A percentile compares a stretch with the other conserved stretches of the same genome.
phyloP scores from a whole-genome alignment of 2,797 vertebrate species.

The Setipinna tenuifilis region DNA sequence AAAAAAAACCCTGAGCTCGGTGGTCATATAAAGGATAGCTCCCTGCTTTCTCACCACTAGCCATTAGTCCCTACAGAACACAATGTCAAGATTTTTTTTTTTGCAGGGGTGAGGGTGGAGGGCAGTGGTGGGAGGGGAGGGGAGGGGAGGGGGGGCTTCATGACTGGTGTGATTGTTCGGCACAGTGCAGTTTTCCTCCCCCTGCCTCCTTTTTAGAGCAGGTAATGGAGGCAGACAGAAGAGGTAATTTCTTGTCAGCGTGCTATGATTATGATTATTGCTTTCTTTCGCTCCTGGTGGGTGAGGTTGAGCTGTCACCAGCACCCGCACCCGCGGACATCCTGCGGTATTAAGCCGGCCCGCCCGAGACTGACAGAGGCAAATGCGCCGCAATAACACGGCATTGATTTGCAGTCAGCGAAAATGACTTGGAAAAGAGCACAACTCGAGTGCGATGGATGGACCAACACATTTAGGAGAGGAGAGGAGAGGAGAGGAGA shows the following conservation, averaged over 20 bases:
- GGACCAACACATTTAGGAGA: not conserved
- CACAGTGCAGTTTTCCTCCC: not conserved
- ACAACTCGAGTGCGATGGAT: not conserved
- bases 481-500: not conserved
- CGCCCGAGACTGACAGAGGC: conserved; percentile 40
- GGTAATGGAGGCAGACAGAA: not conserved
- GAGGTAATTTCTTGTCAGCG: not conserved
- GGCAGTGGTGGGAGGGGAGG: no score
- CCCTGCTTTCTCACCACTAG: no score
- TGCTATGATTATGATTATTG: conserved; percentile 19
- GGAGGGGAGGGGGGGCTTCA: not conserved
- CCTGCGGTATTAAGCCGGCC: conserved; percentile 29
- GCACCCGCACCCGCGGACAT: not conserved
- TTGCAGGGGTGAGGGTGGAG: no score
- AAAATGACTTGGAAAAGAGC: conserved; percentile 45
- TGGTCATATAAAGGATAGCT: no score
- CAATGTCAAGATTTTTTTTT: no score
- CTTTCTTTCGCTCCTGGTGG: not conserved
- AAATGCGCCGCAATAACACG: conserved; percentile 45
- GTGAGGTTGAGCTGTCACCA: conserved; percentile 31
- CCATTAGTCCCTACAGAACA: no score
- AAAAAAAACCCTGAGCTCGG: no score
- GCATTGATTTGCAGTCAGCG: conserved; percentile 55
- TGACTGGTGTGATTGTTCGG: not conserved
- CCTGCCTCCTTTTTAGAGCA: not conserved